Percentiles rank a stretch among this genome's conserved stretches.
phyloP scores from a whole-genome alignment of 2,797 vertebrate genomes.

The Poecilia velifera region DNA sequence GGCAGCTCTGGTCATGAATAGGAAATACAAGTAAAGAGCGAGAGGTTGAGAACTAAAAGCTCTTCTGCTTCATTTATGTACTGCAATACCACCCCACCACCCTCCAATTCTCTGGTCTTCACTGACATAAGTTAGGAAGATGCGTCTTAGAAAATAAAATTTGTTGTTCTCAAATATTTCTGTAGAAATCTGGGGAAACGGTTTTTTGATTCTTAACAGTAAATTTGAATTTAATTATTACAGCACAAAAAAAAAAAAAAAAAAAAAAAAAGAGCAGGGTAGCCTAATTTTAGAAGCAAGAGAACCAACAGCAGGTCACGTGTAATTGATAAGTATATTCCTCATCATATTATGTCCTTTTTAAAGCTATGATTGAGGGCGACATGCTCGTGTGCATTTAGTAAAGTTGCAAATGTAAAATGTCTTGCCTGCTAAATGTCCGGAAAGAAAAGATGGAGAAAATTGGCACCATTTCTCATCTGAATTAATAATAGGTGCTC shows the following conservation, averaged over 20 bases:
- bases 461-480: constrained; percentile 48
- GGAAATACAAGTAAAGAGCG: constrained; percentile 71
- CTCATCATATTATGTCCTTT: constrained; percentile 6
- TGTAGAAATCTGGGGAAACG: background rate
- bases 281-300: constrained; percentile 6
- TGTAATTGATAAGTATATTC: constrained; percentile 20
- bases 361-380: constrained; percentile 20
- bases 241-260: constrained; percentile 21
- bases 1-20: constrained; percentile 80
- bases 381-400: constrained; percentile 7
- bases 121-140: constrained; percentile 18
- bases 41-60: constrained; percentile 69
- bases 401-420: constrained; percentile 46
- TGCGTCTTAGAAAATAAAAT: constrained; percentile 25
- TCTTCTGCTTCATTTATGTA: constrained; percentile 65
- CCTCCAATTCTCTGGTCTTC: constrained; percentile 54
- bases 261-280: constrained; percentile 29
- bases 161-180: background rate
- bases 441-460: constrained; percentile 19
- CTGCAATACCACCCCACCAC: constrained; percentile 54
- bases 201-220: background rate
- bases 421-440: constrained; percentile 11
- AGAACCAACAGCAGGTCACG: constrained; percentile 21
- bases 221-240: constrained; percentile 11
- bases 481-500: constrained; percentile 71